Conservation (phyloP, 2,113 vertebrate genomes). For the Pycnonotus jocosus region DNA sequence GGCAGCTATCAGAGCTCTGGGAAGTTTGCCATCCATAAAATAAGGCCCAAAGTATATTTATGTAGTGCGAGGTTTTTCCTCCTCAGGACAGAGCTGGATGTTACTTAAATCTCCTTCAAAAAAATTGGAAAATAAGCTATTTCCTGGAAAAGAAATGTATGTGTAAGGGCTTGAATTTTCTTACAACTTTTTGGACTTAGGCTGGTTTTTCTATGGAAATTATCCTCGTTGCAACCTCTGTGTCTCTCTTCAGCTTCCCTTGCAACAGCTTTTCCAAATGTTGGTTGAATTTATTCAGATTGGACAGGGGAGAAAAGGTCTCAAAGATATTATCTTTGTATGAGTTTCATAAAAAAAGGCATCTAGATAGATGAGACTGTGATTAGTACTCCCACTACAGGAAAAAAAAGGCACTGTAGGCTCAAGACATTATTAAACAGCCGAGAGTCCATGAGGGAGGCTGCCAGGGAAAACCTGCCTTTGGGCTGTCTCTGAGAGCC, state of each 20-base stretch:
- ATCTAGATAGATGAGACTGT: constrained; percentile 12
- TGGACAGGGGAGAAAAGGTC: constrained; percentile 48
- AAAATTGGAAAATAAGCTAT: neutral
- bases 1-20: neutral
- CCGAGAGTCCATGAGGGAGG: neutral
- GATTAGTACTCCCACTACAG: constrained; percentile 12
- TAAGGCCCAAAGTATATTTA: neutral
- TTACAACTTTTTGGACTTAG: neutral
- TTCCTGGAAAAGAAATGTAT: neutral
- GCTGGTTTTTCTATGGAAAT: constrained; percentile 6
- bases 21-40: neutral
- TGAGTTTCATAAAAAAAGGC: constrained; percentile 53
- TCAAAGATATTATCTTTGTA: constrained; percentile 47
- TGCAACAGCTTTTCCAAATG: constrained; percentile 20
- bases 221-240: neutral
- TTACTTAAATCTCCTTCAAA: neutral
- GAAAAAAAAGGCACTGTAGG: neutral
- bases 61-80: neutral
- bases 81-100: neutral
- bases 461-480: neutral
- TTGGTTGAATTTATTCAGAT: constrained; percentile 52
- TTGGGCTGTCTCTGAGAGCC: neutral
- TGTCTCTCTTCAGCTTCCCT: neutral
- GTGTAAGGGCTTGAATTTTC: neutral
- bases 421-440: constrained; percentile 35